phyloP scores from a whole-genome alignment of 2,113 vertebrate genomes.

The Microtus oregoni region DNA sequence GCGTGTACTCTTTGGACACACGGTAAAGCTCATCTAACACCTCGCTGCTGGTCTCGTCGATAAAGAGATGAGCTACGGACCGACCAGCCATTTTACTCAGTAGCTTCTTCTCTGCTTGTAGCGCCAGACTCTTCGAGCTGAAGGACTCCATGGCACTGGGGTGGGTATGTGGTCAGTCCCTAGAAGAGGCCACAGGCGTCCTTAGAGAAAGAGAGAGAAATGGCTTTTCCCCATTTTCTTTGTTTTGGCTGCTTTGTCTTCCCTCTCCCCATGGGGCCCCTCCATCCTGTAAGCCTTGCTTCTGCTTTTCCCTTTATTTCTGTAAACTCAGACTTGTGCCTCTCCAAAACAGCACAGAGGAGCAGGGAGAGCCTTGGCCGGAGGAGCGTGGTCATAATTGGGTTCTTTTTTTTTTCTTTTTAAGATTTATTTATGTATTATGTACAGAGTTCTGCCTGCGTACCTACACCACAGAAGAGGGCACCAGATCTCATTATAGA shows the following conservation, averaged over 20 bases:
- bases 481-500: no score
- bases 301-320: neutral
- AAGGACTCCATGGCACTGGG: conserved; percentile 89
- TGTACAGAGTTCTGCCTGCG: no score
- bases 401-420: neutral
- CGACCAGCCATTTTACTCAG: conserved; percentile 93
- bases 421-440: no score
- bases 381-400: neutral
- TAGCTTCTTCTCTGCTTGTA: conserved; percentile 94
- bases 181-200: conserved; percentile 39
- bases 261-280: neutral
- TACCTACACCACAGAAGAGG: no score
- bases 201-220: conserved; percentile 16
- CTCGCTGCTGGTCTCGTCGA: conserved; percentile 93
- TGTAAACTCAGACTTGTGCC: neutral
- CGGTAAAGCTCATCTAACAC: conserved; percentile 95
- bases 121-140: conserved; percentile 92
- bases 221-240: neutral
- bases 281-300: neutral
- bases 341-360: neutral
- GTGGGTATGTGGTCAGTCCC: neutral
- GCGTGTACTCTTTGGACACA: conserved; percentile 91
- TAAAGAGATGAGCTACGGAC: conserved; percentile 92
- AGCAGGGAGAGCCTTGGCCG: neutral
- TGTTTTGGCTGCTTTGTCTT: neutral